Evolutionary conservation across 2,797 vertebrate genomes (phyloP).

Genomic region (Chelon auratus): DNA sequence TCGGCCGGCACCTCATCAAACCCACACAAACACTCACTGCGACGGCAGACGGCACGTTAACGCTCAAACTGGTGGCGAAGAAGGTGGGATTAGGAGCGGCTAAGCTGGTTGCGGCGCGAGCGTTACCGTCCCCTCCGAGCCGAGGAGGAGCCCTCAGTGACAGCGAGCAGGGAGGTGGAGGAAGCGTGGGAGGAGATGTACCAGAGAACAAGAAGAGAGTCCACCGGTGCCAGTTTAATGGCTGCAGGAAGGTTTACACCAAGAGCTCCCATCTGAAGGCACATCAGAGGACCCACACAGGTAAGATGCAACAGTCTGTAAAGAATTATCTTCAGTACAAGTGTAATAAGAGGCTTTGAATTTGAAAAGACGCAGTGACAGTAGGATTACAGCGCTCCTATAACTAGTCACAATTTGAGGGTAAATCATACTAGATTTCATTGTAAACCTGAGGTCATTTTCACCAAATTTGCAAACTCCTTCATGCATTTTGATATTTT

Average conservation of each 20-base stretch:
- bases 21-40: slow-evolving; percentile 91
- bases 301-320: slow-evolving; percentile 74
- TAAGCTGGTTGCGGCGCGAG: slow-evolving; percentile 86
- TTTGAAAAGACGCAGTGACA: neutral
- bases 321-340: neutral
- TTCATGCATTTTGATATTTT: too few species aligned
- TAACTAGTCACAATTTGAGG: neutral
- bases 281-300: slow-evolving; percentile 97
- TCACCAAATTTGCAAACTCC: neutral
- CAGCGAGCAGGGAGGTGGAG: slow-evolving; percentile 87
- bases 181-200: slow-evolving; percentile 82
- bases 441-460: neutral
- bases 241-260: slow-evolving; percentile 97
- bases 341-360: neutral
- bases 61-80: slow-evolving; percentile 93
- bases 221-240: slow-evolving; percentile 95
- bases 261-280: slow-evolving; percentile 98
- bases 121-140: slow-evolving; percentile 82
- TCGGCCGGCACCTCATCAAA: slow-evolving; percentile 93
- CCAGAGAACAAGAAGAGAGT: slow-evolving; percentile 97
- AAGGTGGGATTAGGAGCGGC: slow-evolving; percentile 88
- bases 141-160: slow-evolving; percentile 89
- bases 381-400: neutral
- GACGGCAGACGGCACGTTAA: slow-evolving; percentile 89
- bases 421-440: neutral